phyloP scores from a whole-genome alignment of 2,113 vertebrate genomes.

The Myotis lucifugus region DNA sequence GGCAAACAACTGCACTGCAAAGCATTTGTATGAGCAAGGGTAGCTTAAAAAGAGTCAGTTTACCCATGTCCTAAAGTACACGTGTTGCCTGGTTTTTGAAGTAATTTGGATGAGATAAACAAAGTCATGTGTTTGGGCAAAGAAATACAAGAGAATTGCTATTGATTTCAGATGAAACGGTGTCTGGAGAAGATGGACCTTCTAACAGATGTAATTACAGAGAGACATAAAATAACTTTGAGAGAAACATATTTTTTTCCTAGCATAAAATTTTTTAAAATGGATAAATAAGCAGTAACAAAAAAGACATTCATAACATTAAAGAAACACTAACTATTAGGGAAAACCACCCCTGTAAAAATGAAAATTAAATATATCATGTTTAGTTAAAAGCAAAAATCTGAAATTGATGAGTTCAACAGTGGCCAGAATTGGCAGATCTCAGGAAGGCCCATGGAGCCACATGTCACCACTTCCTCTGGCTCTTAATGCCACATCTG shows the following conservation, averaged over 20 bases:
- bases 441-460: not conserved
- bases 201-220: not conserved
- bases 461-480: no score
- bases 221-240: not conserved
- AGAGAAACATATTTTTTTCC: not conserved
- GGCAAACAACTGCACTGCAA: not conserved
- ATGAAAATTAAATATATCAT: not conserved
- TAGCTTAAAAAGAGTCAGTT: not conserved
- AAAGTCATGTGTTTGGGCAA: not conserved
- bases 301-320: not conserved
- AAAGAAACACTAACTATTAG: not conserved
- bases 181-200: not conserved
- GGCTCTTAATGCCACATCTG: not conserved
- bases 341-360: not conserved
- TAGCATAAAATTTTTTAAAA: not conserved
- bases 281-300: not conserved
- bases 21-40: not conserved
- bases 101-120: not conserved
- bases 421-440: not conserved
- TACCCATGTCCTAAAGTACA: not conserved
- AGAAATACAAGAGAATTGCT: not conserved
- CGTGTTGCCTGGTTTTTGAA: not conserved
- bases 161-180: not conserved
- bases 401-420: not conserved
- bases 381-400: not conserved